phyloP scores from a whole-genome alignment of 2,113 vertebrate species.

The Labrus mixtus region DNA sequence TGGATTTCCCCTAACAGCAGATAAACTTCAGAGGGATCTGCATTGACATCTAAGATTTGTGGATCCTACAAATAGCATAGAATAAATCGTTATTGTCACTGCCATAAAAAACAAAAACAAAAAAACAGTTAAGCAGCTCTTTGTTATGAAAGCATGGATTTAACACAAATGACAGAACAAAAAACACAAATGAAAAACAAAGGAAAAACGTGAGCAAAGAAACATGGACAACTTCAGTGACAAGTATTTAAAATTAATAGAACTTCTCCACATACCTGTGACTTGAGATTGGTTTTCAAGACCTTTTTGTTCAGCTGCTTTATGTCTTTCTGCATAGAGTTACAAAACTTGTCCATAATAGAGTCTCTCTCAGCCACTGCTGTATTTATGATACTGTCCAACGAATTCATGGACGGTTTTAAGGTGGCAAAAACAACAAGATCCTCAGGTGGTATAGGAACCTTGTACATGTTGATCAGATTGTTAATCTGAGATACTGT shows the following conservation, averaged over 20 bases:
- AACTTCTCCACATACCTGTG: constrained; percentile 75
- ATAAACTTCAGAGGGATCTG: constrained; percentile 82
- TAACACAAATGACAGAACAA: not conserved
- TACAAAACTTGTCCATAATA: constrained; percentile 81
- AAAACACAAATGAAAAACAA: not conserved
- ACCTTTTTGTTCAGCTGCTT: constrained; percentile 83
- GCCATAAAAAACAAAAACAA: constrained; percentile 30
- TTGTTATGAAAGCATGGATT: no score
- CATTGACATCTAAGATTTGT: constrained; percentile 84
- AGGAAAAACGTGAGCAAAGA: no score
- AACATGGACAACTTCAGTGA: no score
- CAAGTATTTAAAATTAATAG: no score
- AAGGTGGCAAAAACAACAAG: constrained; percentile 84
- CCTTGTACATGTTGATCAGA: constrained; percentile 84
- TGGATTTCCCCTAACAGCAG: constrained; percentile 81
- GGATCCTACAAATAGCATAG: constrained; percentile 78
- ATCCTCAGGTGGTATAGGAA: constrained; percentile 87
- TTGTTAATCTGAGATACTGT: constrained; percentile 86
- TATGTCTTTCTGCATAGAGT: constrained; percentile 83
- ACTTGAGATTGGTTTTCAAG: constrained; percentile 74
- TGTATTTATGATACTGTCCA: constrained; percentile 81
- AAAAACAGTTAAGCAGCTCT: not conserved
- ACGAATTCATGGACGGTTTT: constrained; percentile 75
- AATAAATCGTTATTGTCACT: no score
- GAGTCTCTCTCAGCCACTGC: constrained; percentile 77